Percentiles rank a stretch among this genome's conserved stretches.
phyloP scores from a whole-genome alignment of 2,113 vertebrate species.

The Siniperca knerii region DNA sequence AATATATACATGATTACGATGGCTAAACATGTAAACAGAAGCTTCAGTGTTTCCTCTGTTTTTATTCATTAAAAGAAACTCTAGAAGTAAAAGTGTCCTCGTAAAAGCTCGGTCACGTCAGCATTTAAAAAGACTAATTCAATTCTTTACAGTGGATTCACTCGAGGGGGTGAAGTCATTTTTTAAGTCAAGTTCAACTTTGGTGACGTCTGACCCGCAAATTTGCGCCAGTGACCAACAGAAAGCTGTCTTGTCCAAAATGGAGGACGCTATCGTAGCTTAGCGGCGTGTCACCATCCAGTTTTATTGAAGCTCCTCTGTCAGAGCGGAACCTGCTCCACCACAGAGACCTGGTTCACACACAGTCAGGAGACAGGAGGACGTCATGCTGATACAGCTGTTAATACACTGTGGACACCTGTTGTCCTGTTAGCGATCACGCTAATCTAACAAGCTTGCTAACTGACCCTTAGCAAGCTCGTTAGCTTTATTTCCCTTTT shows the following conservation, averaged over 20 bases:
- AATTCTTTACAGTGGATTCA: background rate
- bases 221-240: no score
- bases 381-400: no score
- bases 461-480: background rate
- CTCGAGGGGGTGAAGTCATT: background rate
- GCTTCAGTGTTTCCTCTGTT: background rate
- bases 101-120: background rate
- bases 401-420: no score
- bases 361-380: no score
- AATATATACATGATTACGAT: background rate
- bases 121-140: background rate
- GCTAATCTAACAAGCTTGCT: background rate
- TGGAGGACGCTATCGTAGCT: background rate
- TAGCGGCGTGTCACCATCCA: no score
- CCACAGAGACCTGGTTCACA: no score
- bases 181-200: no score
- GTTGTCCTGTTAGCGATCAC: no score
- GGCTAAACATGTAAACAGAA: background rate
- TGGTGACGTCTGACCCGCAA: no score
- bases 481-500: background rate
- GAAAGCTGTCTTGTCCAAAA: background rate
- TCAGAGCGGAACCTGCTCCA: no score
- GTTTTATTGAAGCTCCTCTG: no score
- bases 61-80: background rate
- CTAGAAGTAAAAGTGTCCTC: background rate